phyloP scores from a whole-genome alignment of 1,140 invertebrate genomes.

The Mamestra configurata region DNA sequence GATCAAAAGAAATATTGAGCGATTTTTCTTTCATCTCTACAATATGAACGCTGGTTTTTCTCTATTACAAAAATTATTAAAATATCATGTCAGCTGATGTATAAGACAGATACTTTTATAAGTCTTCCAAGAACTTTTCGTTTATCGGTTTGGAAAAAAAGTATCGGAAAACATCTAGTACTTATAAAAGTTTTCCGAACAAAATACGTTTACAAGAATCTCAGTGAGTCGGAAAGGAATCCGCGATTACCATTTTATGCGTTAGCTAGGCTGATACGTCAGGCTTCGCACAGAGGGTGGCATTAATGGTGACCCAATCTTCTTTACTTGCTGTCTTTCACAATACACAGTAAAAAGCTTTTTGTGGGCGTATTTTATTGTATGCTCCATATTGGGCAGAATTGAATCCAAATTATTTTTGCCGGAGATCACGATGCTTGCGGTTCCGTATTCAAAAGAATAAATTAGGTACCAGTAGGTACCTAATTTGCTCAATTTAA shows the following conservation, averaged over 20 bases:
- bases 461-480: neutral
- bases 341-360: constrained; percentile 38
- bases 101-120: neutral
- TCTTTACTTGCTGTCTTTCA: constrained; percentile 39
- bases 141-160: constrained; percentile 36
- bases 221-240: constrained; percentile 41
- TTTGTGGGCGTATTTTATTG: constrained; percentile 27
- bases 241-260: constrained; percentile 58
- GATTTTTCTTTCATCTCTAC: neutral
- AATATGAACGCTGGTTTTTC: neutral
- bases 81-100: neutral
- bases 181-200: constrained; percentile 36
- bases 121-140: neutral
- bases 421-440: neutral
- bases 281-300: constrained; percentile 55
- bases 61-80: neutral
- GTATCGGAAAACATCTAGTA: constrained; percentile 34
- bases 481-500: too few relatives aligned
- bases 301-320: constrained; percentile 57
- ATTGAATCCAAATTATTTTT: constrained; percentile 4
- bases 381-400: constrained; percentile 6
- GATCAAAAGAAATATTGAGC: constrained; percentile 23
- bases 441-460: neutral
- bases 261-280: constrained; percentile 57
- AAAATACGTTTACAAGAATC: constrained; percentile 34